Conservation (phyloP, 2,113 vertebrate genomes). For the Misgurnus mizolepis region DNA sequence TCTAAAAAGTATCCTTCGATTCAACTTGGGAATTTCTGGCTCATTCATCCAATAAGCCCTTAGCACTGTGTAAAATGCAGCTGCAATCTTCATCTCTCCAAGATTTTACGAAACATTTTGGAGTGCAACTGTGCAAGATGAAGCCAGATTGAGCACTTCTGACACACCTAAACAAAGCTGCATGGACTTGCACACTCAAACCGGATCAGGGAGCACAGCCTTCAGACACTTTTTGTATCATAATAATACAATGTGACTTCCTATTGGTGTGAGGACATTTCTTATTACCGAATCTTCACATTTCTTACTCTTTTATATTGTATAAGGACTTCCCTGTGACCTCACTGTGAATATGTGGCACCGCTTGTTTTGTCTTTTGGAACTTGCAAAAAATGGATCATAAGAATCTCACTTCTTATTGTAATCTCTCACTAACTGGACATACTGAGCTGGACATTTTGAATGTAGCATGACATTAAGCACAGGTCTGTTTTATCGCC, state of each 20-base stretch:
- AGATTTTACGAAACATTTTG: conserved; percentile 65
- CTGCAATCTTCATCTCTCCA: conserved; percentile 64
- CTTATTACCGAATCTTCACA: conserved; percentile 40
- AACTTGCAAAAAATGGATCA: conserved; percentile 21
- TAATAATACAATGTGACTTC: conserved; percentile 13
- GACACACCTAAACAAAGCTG: conserved; percentile 68
- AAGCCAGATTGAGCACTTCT: conserved; percentile 72
- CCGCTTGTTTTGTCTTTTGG: conserved; percentile 49
- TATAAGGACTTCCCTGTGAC: conserved; percentile 12
- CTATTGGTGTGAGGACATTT: conserved; percentile 29
- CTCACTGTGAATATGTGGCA: conserved; percentile 46
- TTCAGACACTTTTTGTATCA: conserved; percentile 51
- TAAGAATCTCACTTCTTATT: conserved; percentile 19
- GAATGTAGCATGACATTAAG: conserved; percentile 50
- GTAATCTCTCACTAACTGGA: background rate
- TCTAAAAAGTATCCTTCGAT: background rate
- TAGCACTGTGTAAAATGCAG: conserved; percentile 49
- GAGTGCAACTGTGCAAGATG: conserved; percentile 50
- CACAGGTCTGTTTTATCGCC: conserved; percentile 12
- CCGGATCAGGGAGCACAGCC: conserved; percentile 68
- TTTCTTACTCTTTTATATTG: conserved; percentile 56
- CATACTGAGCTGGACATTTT: conserved; percentile 21
- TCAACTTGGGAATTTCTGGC: conserved; percentile 30
- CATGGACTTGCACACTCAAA: conserved; percentile 64
- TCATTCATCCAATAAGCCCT: conserved; percentile 65